Base-by-base conservation (phyloP, 2,113 vertebrate genomes). In the Recurvirostra avosetta region DNA sequence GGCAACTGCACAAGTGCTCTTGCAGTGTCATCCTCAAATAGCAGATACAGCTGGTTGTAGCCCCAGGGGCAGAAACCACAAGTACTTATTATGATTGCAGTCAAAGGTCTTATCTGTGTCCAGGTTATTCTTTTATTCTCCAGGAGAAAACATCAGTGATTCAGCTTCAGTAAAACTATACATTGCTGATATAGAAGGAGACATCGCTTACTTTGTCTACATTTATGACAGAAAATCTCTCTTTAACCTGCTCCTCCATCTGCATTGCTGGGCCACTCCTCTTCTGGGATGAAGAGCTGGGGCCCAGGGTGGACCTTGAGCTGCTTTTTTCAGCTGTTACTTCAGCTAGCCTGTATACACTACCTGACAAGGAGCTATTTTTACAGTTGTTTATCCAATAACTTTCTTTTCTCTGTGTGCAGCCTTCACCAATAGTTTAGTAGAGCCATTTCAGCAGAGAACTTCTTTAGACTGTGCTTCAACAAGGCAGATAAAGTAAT, bases 31-130 rank as follows among this genome's bases (percentile, higher is more conserved):
- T 89, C 30, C 32, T 93, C 87, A 92, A 40, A 87, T 15, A 76
- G 53, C 82, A 81, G 66, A 95, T 70, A 38, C 9, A 68, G 49
- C 41, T 81, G 29, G 29, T 58, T 95, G 68, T 61, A 80, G 71
- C 87, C 83, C 56, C 66, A 58, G 66, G 90, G 71, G 59, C 41
- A 87, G 73, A 92, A 95, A 68, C 43, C 27, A 55, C 34, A 62
- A 73, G 61, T 27, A 59, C 41, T 90, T 89, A 38, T 5, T 62
- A 73, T 56, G 71, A 88, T 86, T 80, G 47, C 30, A 94, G 82
- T 59, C 95, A 92, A 86, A 97, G 92, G 71, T 90, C 70, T 94
- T 76, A 68, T 76, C 41, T 32, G 25, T 14, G 87, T 68, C 78
- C 91, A 65, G 70, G 59, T 71, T 85, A 95, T 72, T 65, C 71